These are phyloP conservation scores for Blastobasis adustella DNA, from an alignment of 2,888 invertebrate genomes.

Conservation along the genomic window DNA sequence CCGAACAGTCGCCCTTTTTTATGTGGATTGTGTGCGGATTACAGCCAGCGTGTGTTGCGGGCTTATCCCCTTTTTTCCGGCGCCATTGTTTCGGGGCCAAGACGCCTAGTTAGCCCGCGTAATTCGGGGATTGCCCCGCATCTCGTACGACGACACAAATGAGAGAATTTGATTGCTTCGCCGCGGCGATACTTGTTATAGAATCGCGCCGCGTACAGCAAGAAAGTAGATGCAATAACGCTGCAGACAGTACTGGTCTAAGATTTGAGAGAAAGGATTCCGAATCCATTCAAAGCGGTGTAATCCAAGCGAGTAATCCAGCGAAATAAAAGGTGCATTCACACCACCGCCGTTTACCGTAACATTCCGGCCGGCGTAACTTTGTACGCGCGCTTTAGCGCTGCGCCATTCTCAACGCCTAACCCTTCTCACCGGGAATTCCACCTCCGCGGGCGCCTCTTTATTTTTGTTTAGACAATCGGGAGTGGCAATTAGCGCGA, in stretches of 20 bases:
- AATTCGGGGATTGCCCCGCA: too few species aligned
- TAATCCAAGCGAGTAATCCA: too few species aligned
- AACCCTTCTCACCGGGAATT: neutral
- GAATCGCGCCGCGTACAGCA: too few species aligned
- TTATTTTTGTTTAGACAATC: slow-evolving; percentile 60
- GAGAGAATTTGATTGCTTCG: too few species aligned
- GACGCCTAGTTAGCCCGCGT: too few species aligned
- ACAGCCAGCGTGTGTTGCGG: slow-evolving; percentile 8
- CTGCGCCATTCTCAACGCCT: too few species aligned
- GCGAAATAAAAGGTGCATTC: slow-evolving; percentile 3
- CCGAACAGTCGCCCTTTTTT: slow-evolving; percentile 50
- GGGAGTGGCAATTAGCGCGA: slow-evolving; percentile 52
- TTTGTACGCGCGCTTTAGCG: slow-evolving; percentile 4
- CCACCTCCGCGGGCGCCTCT: slow-evolving; percentile 18
- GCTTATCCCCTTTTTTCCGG: neutral
- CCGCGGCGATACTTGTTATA: too few species aligned
- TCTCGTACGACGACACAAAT: too few species aligned
- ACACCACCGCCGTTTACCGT: neutral
- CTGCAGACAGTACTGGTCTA: too few species aligned
- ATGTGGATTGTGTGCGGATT: slow-evolving; percentile 26
- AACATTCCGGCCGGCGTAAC: slow-evolving; percentile 7
- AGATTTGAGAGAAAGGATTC: too few species aligned
- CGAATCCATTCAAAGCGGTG: too few species aligned
- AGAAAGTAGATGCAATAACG: too few species aligned
- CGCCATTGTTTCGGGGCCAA: neutral